A percentile compares a stretch with the other conserved stretches of the same genome.
phyloP scores from a whole-genome alignment of 2,797 vertebrate genomes.

The Hydrocynus forskahlii region DNA sequence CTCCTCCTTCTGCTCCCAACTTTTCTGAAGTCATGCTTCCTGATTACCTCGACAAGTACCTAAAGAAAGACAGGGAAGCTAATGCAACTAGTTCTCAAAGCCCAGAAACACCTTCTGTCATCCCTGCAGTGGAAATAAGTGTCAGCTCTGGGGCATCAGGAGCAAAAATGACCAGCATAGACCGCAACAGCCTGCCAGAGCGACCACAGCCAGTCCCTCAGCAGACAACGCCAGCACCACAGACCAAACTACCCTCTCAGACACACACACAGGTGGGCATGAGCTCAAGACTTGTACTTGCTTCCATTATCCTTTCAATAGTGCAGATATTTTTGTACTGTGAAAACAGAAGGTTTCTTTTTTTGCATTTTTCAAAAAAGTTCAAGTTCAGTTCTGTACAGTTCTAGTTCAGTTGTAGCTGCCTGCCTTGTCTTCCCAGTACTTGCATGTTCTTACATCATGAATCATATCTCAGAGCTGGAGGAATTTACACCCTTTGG shows the following conservation, averaged over 20 bases:
- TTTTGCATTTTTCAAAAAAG: conserved; percentile 40
- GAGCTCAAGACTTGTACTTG: neutral
- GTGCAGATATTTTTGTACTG: too few species aligned
- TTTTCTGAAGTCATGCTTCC: conserved; percentile 77
- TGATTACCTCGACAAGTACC: conserved; percentile 80
- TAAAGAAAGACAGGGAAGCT: conserved; percentile 71
- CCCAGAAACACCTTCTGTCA: conserved; percentile 48
- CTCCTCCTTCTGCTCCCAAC: conserved; percentile 63
- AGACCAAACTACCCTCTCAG: conserved; percentile 50
- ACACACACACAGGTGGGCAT: conserved; percentile 74
- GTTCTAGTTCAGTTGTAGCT: conserved; percentile 34
- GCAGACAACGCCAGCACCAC: conserved; percentile 58
- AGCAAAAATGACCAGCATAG: conserved; percentile 62
- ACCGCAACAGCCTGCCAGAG: conserved; percentile 46
- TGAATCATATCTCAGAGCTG: conserved; percentile 25
- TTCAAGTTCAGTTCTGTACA: conserved; percentile 6
- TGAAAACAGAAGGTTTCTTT: too few species aligned
- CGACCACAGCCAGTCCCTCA: conserved; percentile 61
- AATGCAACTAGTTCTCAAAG: conserved; percentile 52
- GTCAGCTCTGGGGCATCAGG: conserved; percentile 26
- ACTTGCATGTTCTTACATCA: conserved; percentile 3
- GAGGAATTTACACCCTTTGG: conserved; percentile 42
- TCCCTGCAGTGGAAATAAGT: conserved; percentile 56
- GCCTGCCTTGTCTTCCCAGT: conserved; percentile 24
- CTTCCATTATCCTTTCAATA: neutral